These are phyloP conservation scores for Sus cebifrons DNA, from an alignment of 2,797 vertebrate species.

Conservation along the genomic window DNA sequence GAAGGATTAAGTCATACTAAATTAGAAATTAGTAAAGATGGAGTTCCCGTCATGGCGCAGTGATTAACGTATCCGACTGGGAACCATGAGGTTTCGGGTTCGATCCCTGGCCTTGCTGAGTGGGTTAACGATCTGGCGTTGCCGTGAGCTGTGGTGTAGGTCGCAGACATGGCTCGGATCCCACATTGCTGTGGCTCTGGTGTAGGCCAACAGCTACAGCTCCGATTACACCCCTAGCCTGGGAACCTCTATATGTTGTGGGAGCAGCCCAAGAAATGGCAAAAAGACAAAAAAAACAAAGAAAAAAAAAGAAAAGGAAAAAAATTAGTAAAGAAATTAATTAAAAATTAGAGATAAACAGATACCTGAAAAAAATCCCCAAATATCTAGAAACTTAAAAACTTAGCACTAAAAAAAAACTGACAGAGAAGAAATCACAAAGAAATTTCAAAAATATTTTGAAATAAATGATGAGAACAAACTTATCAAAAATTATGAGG, in stretches of 20 bases:
- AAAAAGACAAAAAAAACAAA: background rate
- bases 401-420: background rate
- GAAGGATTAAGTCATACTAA: background rate
- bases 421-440: background rate
- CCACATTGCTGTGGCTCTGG: too few relatives aligned
- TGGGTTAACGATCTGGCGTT: too few relatives aligned
- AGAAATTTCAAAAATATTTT: background rate
- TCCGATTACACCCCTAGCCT: too few relatives aligned
- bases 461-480: conserved; percentile 34
- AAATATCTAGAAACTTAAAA: background rate
- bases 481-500: background rate
- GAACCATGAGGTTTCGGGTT: background rate
- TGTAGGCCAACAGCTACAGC: too few relatives aligned
- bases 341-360: background rate
- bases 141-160: too few relatives aligned
- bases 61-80: too few relatives aligned
- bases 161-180: too few relatives aligned
- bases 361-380: background rate
- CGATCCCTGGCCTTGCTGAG: background rate
- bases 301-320: background rate
- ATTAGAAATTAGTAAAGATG: background rate
- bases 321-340: background rate
- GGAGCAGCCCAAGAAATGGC: background rate
- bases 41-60: background rate
- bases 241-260: too few relatives aligned